phyloP scores from a whole-genome alignment of 2,797 vertebrate genomes.

The Craterocephalus amniculus region DNA sequence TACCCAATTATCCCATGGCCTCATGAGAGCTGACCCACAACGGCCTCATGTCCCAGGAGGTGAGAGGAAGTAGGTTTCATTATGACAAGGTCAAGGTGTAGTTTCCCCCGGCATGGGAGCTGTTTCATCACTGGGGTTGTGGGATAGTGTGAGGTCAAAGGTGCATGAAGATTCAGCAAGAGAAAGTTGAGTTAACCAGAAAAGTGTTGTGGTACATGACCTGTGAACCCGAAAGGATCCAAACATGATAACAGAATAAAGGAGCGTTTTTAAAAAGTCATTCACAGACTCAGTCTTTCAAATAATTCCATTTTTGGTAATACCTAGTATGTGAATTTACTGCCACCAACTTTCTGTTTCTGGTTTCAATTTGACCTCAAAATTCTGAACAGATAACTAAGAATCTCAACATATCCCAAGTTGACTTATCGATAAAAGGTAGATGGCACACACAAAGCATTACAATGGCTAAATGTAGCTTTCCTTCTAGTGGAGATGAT shows the following conservation, averaged over 20 bases:
- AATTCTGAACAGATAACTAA: background rate
- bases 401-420: background rate
- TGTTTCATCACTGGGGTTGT: slow-evolving; percentile 17
- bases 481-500: background rate
- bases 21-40: slow-evolving; percentile 68
- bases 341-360: background rate
- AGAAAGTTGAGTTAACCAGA: background rate
- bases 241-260: background rate
- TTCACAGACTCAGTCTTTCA: background rate
- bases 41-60: slow-evolving; percentile 59
- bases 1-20: slow-evolving; percentile 78
- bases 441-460: background rate
- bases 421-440: background rate
- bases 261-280: background rate
- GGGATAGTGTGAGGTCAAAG: slow-evolving; percentile 29
- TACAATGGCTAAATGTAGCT: background rate
- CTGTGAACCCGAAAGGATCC: background rate
- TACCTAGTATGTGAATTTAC: background rate
- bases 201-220: background rate
- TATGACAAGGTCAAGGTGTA: slow-evolving; percentile 58
- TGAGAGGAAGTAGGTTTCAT: slow-evolving; percentile 80
- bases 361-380: background rate
- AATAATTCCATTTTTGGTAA: background rate
- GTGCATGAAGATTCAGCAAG: background rate
- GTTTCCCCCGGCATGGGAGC: slow-evolving; percentile 36